Conservation (phyloP, 2,888 invertebrate species). For the Rotaria sp. region DNA sequence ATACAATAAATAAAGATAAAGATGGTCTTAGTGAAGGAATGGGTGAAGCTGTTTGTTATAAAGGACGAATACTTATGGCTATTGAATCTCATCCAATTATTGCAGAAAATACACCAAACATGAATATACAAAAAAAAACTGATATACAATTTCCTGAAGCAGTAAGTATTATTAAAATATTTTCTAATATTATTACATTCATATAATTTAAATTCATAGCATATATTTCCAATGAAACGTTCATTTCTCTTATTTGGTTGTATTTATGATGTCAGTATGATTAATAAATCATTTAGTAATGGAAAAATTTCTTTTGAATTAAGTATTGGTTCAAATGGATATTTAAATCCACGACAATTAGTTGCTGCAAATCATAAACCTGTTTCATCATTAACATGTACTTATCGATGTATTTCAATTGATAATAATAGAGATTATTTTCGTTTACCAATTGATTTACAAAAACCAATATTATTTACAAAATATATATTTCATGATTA, state of each 20-base stretch:
- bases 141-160: not conserved
- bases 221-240: not conserved
- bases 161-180: not conserved
- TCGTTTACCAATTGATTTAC: conserved; percentile 6
- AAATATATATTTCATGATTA: not conserved
- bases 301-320: conserved; percentile 44
- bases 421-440: not conserved
- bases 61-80: conserved; percentile 44
- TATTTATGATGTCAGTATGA: conserved; percentile 44
- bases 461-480: not conserved
- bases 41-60: conserved; percentile 45
- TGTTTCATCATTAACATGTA: not conserved
- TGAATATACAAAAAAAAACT: not conserved
- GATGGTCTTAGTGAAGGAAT: conserved; percentile 44
- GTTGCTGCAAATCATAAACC: not conserved
- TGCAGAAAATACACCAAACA: not conserved
- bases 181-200: not conserved
- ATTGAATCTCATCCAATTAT: conserved; percentile 40
- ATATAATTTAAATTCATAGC: not conserved
- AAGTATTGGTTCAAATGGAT: conserved; percentile 43
- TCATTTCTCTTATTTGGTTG: conserved; percentile 43
- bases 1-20: conserved; percentile 42
- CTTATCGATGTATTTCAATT: not conserved
- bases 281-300: conserved; percentile 42
- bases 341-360: not conserved